These are phyloP conservation scores for Periparus ater DNA, from an alignment of 2,797 vertebrate species.

Conservation along the genomic window DNA sequence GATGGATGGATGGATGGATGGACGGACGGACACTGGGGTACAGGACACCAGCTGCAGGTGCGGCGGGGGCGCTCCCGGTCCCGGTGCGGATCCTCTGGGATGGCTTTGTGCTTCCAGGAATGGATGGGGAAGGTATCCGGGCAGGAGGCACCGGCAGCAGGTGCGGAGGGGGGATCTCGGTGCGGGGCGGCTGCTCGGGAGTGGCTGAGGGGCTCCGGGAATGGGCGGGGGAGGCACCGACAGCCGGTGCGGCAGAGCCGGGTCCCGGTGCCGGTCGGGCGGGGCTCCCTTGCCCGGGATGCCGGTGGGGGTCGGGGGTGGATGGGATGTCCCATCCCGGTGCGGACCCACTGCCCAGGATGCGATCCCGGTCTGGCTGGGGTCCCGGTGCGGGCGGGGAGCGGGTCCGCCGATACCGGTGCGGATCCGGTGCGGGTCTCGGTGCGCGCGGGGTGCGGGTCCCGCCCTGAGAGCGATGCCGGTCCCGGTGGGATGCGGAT, in stretches of 20 bases:
- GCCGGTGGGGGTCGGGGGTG: not conserved
- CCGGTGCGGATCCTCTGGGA: not conserved
- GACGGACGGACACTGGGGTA: too few species aligned
- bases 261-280: not conserved
- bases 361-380: not conserved
- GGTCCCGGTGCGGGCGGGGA: not conserved
- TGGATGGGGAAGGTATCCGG: not conserved
- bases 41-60: not conserved
- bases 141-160: not conserved
- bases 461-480: not conserved
- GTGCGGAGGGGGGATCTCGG: not conserved
- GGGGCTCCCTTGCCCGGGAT: not conserved
- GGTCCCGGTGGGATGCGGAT: not conserved
- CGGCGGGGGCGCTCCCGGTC: rapidly evolving
- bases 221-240: not conserved
- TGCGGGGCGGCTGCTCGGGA: too few species aligned
- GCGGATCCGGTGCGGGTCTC: not conserved
- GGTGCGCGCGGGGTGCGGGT: not conserved
- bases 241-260: not conserved
- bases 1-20: not conserved
- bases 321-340: not conserved
- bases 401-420: not conserved
- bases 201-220: not conserved
- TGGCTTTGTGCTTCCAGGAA: not conserved
- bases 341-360: not conserved